Conservation (phyloP, 2,888 invertebrate species). For the Dione juno region DNA sequence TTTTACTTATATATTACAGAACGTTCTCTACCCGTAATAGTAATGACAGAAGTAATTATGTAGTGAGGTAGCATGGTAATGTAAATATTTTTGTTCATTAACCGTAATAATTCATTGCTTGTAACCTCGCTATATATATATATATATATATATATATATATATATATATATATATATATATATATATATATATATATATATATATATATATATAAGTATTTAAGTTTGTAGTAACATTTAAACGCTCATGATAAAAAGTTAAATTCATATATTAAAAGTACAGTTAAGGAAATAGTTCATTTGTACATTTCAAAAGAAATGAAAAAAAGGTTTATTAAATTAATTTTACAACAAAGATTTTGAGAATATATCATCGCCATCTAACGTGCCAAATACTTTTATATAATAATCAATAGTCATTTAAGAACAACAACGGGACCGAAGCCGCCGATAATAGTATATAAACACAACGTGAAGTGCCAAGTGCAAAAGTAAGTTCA, state of each 20-base stretch:
- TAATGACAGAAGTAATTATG: neutral
- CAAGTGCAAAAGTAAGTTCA: slow-evolving; percentile 46
- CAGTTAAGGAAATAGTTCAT: no score
- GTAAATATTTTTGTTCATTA: neutral
- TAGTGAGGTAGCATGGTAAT: neutral
- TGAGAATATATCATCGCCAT: neutral
- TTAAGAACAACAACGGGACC: neutral
- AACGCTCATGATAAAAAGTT: no score
- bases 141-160: no score
- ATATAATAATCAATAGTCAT: neutral
- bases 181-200: no score
- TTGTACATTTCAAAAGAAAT: no score
- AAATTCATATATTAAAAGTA: no score
- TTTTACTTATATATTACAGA: slow-evolving; percentile 5
- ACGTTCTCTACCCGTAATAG: neutral
- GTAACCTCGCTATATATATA: neutral
- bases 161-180: no score
- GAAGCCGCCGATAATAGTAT: neutral
- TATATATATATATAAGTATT: no score
- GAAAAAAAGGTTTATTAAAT: no score
- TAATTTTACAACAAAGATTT: no score
- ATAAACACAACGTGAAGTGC: neutral
- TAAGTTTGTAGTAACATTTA: no score
- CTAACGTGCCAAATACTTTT: neutral
- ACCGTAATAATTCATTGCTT: neutral